Base-by-base conservation (phyloP, 1,140 invertebrate species). In the Cataglyphis hispanica region DNA sequence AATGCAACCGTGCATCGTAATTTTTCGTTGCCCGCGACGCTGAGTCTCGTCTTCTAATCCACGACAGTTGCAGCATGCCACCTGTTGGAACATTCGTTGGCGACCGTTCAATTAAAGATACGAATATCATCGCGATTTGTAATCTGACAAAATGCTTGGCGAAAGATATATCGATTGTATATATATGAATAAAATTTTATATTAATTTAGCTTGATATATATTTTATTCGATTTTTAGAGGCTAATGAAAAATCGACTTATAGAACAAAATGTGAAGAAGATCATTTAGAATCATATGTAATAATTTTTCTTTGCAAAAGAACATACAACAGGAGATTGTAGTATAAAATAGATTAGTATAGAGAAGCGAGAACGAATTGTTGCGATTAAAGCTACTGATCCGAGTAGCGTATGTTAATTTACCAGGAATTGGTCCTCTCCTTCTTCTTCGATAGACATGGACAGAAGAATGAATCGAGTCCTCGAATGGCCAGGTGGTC, bases 401-500 rank as follows among this genome's bases (percentile, higher is more conserved):
- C 37, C 58, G 61, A 69, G 43, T 75, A 34, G 83, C 74, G 84
- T 92, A 92, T 92, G 91, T 85, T 92, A 92, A 92, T 92, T 92
- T 86, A 91, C 69, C 60, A 78, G 58, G 87, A 90, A 91, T 87
- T 63, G 63, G 53, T 75, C 63, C n/a, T 27, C 27, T 63, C 19
- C 56, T 84, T 40, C 69, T 63, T 76, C 50, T 76, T 58, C 53
- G 60, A 83, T 85, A 72, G 74, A 83, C 84, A 63, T 86, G 66
- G 67, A 87, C 91, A 90, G 90, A 86, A 92, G 91, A 92, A 92
- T 92, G 90, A 92, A 88, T 63, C 63, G 85, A 88, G 90, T 88
- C 81, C 86, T 84, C 75, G 85, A 72, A 84, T 87, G 81, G 85
- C 91, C 91, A 92, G 92, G 92, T 93, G 92, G 91, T 93, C 91